phyloP scores from a whole-genome alignment of 2,113 vertebrate genomes.

The Onychorhynchus coronatus region DNA sequence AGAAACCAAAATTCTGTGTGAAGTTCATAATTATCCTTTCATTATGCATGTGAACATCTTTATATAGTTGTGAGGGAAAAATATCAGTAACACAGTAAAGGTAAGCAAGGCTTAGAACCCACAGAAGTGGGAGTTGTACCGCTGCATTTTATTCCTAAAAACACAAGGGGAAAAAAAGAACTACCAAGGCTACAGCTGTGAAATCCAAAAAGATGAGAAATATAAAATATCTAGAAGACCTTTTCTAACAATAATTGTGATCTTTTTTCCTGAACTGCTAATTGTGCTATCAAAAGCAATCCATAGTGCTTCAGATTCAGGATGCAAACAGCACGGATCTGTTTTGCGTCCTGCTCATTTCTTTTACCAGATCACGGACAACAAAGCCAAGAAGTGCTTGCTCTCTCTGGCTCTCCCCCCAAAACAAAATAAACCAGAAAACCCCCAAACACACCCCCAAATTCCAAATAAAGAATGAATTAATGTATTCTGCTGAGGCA shows the following conservation, averaged over 20 bases:
- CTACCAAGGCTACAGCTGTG: background rate
- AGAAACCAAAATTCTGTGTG: slow-evolving; percentile 26
- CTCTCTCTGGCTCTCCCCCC: background rate
- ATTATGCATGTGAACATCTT: background rate
- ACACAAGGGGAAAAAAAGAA: background rate
- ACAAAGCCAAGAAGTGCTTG: background rate
- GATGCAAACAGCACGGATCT: background rate
- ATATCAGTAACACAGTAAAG: background rate
- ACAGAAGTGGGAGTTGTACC: background rate
- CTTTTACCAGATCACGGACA: background rate
- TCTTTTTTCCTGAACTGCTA: background rate
- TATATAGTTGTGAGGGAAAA: background rate
- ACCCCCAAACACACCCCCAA: background rate
- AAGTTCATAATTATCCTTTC: slow-evolving; percentile 1
- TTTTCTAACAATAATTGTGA: background rate
- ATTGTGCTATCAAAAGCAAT: background rate
- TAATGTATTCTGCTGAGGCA: background rate
- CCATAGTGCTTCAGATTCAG: background rate
- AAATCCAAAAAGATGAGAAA: background rate
- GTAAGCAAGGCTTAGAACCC: background rate
- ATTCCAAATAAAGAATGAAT: background rate
- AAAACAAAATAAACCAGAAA: background rate
- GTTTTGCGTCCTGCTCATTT: background rate
- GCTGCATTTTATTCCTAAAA: background rate
- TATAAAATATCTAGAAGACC: background rate